Base-by-base conservation (phyloP, 2,888 invertebrate genomes). In the Andrena dorsata region DNA sequence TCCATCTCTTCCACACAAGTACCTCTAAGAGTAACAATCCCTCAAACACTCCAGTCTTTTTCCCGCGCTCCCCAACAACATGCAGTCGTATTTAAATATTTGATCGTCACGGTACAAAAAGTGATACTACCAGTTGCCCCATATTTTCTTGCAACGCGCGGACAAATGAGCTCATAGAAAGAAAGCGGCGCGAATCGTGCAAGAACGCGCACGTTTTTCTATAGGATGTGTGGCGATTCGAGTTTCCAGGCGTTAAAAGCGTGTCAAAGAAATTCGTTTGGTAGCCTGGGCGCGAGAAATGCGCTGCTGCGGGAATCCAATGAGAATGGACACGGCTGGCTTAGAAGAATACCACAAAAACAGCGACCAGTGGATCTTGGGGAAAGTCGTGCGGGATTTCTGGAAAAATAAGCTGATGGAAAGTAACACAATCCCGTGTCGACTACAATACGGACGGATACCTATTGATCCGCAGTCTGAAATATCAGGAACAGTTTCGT, bases 381-480 rank as follows among this genome's bases (percentile, higher is more conserved):
- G 26, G 51, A 30, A 32, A 35, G 75, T 80, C 70, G 60, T 30
- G 32, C 56, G 23, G 69, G 60, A 82, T 80, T 75, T 70, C 69
- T 66, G 26, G 47, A 61, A 70, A 79, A 82, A 65, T 76, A 80
- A 82, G 51, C 70, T 61, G 51, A 65, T 56, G 69, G 63, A 60
- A 60, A 61, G 70, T 80, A 82, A 82, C 82, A 63, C 41, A 61
- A 76, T 76, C 61, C 56, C 30, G 53, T 28, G 80, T 53, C 69
- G 80, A 65, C 47, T 65, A 66, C 80, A 70, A 75, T 82, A 80
- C 68, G 47, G 58, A 63, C 69, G 80, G 76, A 81, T 82, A 82
- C 58, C 65, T 82, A 82, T 82, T 82, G 82, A 82, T 82, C 72
- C 60, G 72, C 72, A 53, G 69, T 60, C 76, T 65, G 82, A 82